phyloP scores from a whole-genome alignment of 2,888 invertebrate genomes.

The Diarsia dahlii region DNA sequence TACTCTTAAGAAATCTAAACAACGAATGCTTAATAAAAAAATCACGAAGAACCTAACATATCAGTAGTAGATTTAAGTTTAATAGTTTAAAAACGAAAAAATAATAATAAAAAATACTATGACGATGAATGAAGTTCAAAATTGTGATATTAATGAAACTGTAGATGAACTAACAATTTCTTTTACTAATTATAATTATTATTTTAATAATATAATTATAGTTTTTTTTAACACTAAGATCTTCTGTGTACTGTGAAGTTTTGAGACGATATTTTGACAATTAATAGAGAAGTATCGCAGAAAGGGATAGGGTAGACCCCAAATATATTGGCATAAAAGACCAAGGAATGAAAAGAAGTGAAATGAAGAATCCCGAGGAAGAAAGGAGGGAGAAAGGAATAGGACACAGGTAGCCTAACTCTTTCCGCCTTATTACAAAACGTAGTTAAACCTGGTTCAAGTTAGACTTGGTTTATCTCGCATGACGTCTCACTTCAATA shows the following conservation, averaged over 20 bases:
- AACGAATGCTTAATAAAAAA: conserved; percentile 2
- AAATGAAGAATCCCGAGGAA: no score
- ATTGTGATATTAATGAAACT: conserved; percentile 49
- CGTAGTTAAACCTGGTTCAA: no score
- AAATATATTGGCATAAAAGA: neutral
- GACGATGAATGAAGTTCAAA: conserved; percentile 13
- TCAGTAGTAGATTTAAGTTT: conserved; percentile 11
- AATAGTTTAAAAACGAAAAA: conserved; percentile 21
- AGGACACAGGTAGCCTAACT: no score
- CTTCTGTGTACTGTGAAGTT: conserved; percentile 32
- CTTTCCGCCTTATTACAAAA: no score
- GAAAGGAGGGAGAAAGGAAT: no score
- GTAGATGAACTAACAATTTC: conserved; percentile 37
- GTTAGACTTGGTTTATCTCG: no score
- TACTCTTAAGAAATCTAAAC: conserved; percentile 1
- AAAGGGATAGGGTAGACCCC: neutral
- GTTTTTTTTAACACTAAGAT: conserved; percentile 16
- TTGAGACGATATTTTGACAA: neutral
- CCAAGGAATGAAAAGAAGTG: no score
- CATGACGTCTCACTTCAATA: no score
- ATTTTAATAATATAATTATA: conserved; percentile 48
- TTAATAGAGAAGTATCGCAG: neutral
- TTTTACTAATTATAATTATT: conserved; percentile 30
- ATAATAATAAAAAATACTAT: conserved; percentile 50
- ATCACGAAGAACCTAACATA: neutral